Evolutionary conservation across 2,888 invertebrate species (phyloP).

Genomic region (Charanyca ferruginea): DNA sequence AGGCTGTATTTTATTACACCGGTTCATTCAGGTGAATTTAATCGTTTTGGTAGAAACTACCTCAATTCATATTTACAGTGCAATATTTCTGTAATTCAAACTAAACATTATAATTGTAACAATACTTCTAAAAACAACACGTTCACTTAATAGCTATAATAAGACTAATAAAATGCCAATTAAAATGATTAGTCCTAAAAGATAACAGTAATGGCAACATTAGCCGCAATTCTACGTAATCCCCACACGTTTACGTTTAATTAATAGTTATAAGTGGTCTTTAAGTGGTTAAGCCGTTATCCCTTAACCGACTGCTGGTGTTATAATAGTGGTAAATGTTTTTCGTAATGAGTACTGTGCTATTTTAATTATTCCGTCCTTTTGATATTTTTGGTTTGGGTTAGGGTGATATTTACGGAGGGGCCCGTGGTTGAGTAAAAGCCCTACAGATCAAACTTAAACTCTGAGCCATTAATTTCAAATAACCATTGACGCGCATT

Average conservation of each 20-base stretch:
- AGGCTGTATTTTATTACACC: no score
- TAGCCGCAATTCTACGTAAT: conserved; percentile 60
- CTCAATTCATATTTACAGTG: no score
- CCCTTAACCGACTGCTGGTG: conserved; percentile 40
- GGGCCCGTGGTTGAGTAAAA: no score
- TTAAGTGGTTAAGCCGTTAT: conserved; percentile 43
- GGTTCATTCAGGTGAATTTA: no score
- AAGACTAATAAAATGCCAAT: conserved; percentile 64
- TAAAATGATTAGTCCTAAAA: conserved; percentile 71
- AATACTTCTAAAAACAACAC: conserved; percentile 47
- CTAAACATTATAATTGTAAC: conserved; percentile 37
- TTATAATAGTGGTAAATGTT: conserved; percentile 45
- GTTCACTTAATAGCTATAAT: conserved; percentile 56
- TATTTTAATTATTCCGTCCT: conserved; percentile 7
- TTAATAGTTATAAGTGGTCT: conserved; percentile 58
- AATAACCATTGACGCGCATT: no score
- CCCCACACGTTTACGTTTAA: conserved; percentile 53
- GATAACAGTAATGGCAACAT: conserved; percentile 74
- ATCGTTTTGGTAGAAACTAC: no score
- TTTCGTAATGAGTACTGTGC: conserved; percentile 20
- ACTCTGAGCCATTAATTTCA: no score
- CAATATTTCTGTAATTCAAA: conserved; percentile 12
- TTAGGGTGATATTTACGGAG: background rate
- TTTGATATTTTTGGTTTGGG: conserved; percentile 14
- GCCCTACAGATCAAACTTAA: no score